A percentile compares a stretch with the other conserved stretches of the same genome.
phyloP scores from a whole-genome alignment of 1,140 invertebrate species.

The Drosophila punjabiensis region DNA sequence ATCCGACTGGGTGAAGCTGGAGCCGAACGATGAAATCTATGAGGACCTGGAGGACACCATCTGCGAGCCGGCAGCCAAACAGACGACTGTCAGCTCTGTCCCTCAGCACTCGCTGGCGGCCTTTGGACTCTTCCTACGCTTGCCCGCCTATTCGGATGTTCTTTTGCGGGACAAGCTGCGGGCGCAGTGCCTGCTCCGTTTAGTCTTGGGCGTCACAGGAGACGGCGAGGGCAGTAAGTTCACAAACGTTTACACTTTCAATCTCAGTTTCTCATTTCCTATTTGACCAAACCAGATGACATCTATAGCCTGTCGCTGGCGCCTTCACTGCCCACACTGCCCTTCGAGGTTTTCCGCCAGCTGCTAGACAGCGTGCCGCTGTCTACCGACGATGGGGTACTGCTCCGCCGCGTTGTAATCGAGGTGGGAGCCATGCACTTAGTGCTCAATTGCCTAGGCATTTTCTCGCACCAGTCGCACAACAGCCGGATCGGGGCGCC shows the following conservation, averaged over 20 bases:
- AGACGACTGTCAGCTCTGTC: conserved; percentile 86
- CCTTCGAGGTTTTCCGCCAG: conserved; percentile 93
- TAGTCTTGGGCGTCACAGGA: conserved; percentile 95
- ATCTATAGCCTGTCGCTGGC: conserved; percentile 92
- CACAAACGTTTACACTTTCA: rapidly evolving
- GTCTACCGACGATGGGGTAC: conserved; percentile 92
- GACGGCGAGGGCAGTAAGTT: conserved; percentile 94
- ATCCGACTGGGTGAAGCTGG: conserved; percentile 93
- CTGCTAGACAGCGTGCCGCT: conserved; percentile 92
- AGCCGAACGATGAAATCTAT: conserved; percentile 90
- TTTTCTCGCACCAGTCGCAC: conserved; percentile 93
- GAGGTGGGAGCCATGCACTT: conserved; percentile 94
- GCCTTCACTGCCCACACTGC: conserved; percentile 92
- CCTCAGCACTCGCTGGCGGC: conserved; percentile 96
- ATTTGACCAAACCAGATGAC: conserved; percentile 86
- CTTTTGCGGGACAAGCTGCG: conserved; percentile 93
- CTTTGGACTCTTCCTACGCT: conserved; percentile 93
- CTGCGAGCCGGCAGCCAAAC: conserved; percentile 76
- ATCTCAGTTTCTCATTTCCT: neutral
- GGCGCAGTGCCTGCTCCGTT: conserved; percentile 93
- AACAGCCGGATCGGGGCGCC: conserved; percentile 70
- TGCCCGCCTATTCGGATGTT: conserved; percentile 96
- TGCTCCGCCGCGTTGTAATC: conserved; percentile 92
- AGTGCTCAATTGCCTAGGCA: conserved; percentile 93
- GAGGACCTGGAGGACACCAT: conserved; percentile 88